Conservation (phyloP, 1,140 invertebrate species). For the Macrostomum lignano region DNA sequence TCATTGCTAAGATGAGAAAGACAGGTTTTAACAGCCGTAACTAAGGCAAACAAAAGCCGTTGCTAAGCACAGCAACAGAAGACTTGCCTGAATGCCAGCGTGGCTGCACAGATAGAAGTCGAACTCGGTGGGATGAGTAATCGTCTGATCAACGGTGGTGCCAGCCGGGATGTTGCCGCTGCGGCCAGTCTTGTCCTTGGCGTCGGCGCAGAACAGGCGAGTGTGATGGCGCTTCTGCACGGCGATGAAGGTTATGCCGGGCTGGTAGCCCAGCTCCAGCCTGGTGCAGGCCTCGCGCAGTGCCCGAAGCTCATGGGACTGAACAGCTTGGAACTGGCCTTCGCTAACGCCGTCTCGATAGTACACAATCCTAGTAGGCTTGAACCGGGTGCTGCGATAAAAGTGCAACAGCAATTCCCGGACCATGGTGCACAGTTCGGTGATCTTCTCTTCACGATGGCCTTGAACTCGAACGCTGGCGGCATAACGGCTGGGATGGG, state of each 20-base stretch:
- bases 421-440: conserved; percentile 93
- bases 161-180: conserved; percentile 96
- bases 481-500: conserved; percentile 88
- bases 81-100: conserved; percentile 58
- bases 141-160: conserved; percentile 92
- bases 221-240: conserved; percentile 96
- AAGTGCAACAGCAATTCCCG: conserved; percentile 70
- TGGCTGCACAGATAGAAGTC: conserved; percentile 99
- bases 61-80: no score
- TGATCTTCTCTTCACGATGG: conserved; percentile 77
- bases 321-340: conserved; percentile 41
- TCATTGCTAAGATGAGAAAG: no score
- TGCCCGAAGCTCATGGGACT: conserved; percentile 80
- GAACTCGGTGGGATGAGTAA: conserved; percentile 97
- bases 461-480: conserved; percentile 93
- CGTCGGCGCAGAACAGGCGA: conserved; percentile 78
- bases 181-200: conserved; percentile 85
- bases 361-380: conserved; percentile 75
- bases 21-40: no score
- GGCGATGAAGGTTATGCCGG: conserved; percentile 95
- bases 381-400: conserved; percentile 64
- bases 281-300: conserved; percentile 94
- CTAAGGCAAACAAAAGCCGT: no score
- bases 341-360: conserved; percentile 89
- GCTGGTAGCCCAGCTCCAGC: conserved; percentile 81